Evolutionary conservation across 2,797 vertebrate species (phyloP).

Genomic region (Coilia nasus): DNA sequence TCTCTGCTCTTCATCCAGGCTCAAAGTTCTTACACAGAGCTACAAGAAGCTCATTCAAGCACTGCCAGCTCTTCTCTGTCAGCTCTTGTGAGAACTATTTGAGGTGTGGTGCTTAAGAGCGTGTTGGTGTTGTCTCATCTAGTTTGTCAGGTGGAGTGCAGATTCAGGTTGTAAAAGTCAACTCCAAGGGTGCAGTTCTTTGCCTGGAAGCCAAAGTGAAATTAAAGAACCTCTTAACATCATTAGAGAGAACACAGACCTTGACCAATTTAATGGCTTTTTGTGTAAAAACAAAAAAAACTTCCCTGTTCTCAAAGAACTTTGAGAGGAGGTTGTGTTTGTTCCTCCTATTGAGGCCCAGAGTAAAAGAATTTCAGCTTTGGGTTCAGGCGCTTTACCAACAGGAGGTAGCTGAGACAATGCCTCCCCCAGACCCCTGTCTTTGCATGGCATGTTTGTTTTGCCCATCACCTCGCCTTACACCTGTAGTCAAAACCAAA

Average conservation of each 20-base stretch:
- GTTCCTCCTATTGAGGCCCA: not conserved
- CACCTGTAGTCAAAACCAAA: conserved; percentile 48
- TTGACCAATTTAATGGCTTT: conserved; percentile 24
- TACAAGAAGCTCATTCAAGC: not conserved
- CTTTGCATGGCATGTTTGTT: conserved; percentile 28
- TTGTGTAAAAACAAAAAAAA: not conserved
- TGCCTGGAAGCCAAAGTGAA: conserved; percentile 35
- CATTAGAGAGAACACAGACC: not conserved
- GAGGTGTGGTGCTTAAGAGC: not conserved
- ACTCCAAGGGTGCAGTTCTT: conserved; percentile 46
- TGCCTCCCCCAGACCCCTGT: conserved; percentile 23
- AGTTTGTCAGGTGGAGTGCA: conserved; percentile 51
- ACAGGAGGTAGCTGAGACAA: conserved; percentile 52
- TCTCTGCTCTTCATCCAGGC: too few species aligned
- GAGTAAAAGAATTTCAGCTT: conserved; percentile 26
- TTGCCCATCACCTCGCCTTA: conserved; percentile 30
- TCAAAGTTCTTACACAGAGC: too few species aligned
- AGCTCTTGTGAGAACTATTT: not conserved
- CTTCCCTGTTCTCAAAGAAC: not conserved
- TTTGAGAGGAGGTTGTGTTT: not conserved
- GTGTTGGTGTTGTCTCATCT: not conserved
- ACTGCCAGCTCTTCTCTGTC: not conserved
- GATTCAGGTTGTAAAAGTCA: conserved; percentile 20
- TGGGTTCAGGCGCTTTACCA: conserved; percentile 47
- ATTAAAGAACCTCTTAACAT: conserved; percentile 13